These are phyloP conservation scores for Cladorhizidae sp. DNA, from an alignment of 37 sponge, comb jelly and placozoan species.

Conservation along the genomic window DNA sequence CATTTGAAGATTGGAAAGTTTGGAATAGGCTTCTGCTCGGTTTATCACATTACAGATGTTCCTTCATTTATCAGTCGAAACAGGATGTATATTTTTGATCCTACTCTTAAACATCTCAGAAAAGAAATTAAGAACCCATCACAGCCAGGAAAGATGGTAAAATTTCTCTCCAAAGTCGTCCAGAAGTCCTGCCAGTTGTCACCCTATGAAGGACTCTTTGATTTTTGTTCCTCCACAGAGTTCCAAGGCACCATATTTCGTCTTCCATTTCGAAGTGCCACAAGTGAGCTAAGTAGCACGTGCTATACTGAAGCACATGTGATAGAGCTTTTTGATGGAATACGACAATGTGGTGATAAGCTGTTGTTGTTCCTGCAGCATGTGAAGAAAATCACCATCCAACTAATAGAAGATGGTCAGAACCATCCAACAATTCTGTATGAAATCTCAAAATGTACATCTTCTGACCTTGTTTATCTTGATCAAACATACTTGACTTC, in stretches of 20 bases:
- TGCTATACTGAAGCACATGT: too few species aligned
- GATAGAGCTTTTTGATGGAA: constrained; percentile 10
- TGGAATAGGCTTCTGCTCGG: constrained; percentile 70
- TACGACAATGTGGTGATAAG: constrained; percentile 29
- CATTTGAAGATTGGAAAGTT: constrained; percentile 65
- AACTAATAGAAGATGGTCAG: constrained; percentile 10
- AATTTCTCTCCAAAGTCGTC: constrained; percentile 22
- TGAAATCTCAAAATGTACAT: background rate
- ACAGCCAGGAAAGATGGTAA: constrained; percentile 49
- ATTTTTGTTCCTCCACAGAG: constrained; percentile 3
- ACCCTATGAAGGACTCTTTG: constrained; percentile 60
- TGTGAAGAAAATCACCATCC: constrained; percentile 33
- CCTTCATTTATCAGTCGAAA: constrained; percentile 55
- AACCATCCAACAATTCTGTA: background rate
- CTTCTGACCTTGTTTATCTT: background rate
- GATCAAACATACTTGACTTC: background rate
- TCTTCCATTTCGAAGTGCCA: constrained; percentile 59
- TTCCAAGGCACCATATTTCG: constrained; percentile 64
- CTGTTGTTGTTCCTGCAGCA: constrained; percentile 56
- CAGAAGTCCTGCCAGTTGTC: constrained; percentile 25
- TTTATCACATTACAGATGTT: constrained; percentile 75
- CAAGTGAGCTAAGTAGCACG: too few species aligned
- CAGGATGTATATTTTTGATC: constrained; percentile 58
- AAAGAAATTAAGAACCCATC: constrained; percentile 39
- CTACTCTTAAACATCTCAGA: constrained; percentile 44